Evolutionary conservation across 2,888 invertebrate genomes (phyloP), one percentile per base, ranked within the genome.

Genomic region (Caenorhabditis macrosperma): DNA sequence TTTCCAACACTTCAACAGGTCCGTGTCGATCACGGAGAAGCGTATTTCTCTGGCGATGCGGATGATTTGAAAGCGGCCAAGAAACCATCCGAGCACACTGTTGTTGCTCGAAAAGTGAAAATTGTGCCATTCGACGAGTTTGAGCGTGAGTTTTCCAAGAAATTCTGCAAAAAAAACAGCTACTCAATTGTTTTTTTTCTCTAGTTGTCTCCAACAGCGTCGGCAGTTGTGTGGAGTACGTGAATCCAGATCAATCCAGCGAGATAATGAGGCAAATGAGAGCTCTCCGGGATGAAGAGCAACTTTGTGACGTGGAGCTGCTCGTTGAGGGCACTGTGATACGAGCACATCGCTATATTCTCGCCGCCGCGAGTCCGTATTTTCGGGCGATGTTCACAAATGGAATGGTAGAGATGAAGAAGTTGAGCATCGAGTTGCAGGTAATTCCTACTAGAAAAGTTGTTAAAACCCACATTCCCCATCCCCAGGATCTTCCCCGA

Each of bases 371-470:
- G 17, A 92, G 92, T 82, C 90, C 91, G 17, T 92, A 92, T 81
- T 92, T 92, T 84, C 87, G 90, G 26, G 90, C 91, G 38, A 92
- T 92, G 92, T 92, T 92, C 85, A 88, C 90, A 24, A 91, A 91
- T 1, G 89, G 91, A 69, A 91, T 92, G 91, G 41, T 74, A 2
- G 87, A 87, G 68, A 79, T 82, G 52, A 76, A 66, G 20, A 79
- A 83, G 68, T 22, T 71, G 24, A 71, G 55, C 5, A 82, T 85
- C 17, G 55, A 59, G 50, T 44, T 86, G 7, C 69, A 80, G 38
- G 38, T 38, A 12, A 9, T 12, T 5, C 3, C 5, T 9, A 44
- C 81, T 79, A 4, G 61, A 75, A 33, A 15, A 33, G 17, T 22
- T 35, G 15, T 28, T 38, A 17, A 9, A 17, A 17, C 1, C 20